Conservation (phyloP, 2,888 invertebrate genomes). For the Thymelicus sylvestris region DNA sequence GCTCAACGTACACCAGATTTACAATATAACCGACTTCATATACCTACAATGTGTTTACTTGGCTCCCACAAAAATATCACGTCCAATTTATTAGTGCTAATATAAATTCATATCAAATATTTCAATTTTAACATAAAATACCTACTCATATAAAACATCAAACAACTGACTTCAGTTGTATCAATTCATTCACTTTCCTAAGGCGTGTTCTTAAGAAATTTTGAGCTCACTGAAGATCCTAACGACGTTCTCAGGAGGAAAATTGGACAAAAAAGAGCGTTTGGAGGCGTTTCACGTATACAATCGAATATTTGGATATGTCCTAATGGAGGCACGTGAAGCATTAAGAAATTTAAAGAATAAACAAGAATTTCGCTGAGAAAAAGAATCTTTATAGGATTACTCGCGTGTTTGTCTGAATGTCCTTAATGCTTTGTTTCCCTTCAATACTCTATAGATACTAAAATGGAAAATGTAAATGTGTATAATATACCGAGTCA, state of each 20-base stretch:
- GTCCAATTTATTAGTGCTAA: too few relatives aligned
- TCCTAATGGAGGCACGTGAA: slow-evolving; percentile 6
- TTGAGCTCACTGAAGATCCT: slow-evolving; percentile 18
- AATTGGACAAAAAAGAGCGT: slow-evolving; percentile 14
- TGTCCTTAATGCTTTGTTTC: too few relatives aligned
- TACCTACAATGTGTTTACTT: too few relatives aligned
- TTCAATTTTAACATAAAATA: background rate
- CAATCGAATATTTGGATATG: slow-evolving; percentile 21
- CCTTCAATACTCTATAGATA: too few relatives aligned
- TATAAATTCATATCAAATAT: too few relatives aligned
- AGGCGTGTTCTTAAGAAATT: slow-evolving; percentile 24
- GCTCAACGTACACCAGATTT: too few relatives aligned
- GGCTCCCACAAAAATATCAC: too few relatives aligned
- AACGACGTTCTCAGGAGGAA: slow-evolving; percentile 21
- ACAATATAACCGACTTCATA: too few relatives aligned
- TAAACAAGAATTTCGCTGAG: background rate
- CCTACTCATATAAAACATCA: slow-evolving; percentile 2
- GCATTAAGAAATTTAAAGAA: background rate
- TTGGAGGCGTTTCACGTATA: slow-evolving; percentile 23
- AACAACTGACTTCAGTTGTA: slow-evolving; percentile 19
- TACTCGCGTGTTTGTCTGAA: too few relatives aligned
- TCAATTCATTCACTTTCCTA: slow-evolving; percentile 27
- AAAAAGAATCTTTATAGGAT: background rate
- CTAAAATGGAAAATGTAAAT: too few relatives aligned
- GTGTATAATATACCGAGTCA: too few relatives aligned